These are phyloP conservation scores for Gavialis gangeticus DNA, from an alignment of 2,113 vertebrate species.

Conservation along the genomic window DNA sequence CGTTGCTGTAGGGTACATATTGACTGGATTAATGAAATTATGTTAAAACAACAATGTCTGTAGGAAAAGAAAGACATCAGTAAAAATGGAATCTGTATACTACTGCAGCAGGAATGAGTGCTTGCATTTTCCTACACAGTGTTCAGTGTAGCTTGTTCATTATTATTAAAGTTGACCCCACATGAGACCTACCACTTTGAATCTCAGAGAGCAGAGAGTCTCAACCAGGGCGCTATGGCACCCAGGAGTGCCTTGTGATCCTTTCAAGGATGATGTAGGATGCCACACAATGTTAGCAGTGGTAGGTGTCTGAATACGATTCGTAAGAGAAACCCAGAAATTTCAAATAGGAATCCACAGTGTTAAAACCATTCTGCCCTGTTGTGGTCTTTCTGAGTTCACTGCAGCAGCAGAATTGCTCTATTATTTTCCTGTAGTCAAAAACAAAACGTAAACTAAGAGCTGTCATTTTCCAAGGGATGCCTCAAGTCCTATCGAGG, in stretches of 20 bases:
- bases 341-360: too few relatives aligned
- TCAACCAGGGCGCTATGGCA: too few relatives aligned
- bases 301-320: too few relatives aligned
- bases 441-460: neutral
- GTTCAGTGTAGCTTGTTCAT: neutral
- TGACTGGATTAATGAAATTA: neutral
- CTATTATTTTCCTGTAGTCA: neutral
- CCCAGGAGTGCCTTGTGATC: too few relatives aligned
- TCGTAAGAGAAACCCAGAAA: too few relatives aligned
- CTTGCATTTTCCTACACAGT: neutral
- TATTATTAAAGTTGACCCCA: accelerated
- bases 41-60: neutral
- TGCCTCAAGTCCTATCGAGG: too few relatives aligned
- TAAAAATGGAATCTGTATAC: neutral
- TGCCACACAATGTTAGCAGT: too few relatives aligned
- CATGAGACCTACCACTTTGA: neutral
- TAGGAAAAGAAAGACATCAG: neutral
- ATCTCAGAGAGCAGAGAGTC: neutral
- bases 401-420: neutral
- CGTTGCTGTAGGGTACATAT: neutral
- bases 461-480: too few relatives aligned
- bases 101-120: neutral
- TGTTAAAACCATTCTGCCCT: too few relatives aligned
- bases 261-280: too few relatives aligned
- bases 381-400: too few relatives aligned